Evolutionary conservation across 64 coral and sea anemone species (phyloP).

Genomic region (Acropora tenuis): DNA sequence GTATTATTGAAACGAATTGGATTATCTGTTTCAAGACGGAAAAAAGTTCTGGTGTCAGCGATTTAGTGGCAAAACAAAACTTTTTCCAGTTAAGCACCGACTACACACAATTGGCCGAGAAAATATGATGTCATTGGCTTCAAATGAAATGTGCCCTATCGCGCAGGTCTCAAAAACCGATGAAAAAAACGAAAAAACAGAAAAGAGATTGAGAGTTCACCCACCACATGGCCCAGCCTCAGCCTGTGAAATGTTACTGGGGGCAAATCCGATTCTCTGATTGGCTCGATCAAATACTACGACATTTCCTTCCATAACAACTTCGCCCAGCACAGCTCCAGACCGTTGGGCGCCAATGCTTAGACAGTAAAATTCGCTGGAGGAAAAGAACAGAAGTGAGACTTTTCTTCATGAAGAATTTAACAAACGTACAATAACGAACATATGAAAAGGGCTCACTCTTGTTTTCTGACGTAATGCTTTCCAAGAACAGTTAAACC

Average conservation of each 20-base stretch:
- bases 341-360: conserved; percentile 83
- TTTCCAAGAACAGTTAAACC: conserved; percentile 92
- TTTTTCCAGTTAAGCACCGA: too few species aligned
- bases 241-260: conserved; percentile 84
- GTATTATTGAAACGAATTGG: conserved; percentile 70
- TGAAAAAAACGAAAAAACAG: not conserved
- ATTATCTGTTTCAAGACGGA: conserved; percentile 58
- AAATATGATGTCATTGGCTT: too few species aligned
- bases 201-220: not conserved
- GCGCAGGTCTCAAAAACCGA: not conserved
- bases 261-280: conserved; percentile 93
- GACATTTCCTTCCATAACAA: conserved; percentile 89
- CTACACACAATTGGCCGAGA: too few species aligned
- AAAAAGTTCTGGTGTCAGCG: not conserved
- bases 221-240: conserved; percentile 85
- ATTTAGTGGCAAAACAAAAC: not conserved
- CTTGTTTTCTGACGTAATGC: conserved; percentile 96
- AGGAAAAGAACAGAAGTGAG: not conserved
- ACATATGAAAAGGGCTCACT: conserved; percentile 48
- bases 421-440: not conserved
- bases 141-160: too few species aligned
- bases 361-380: conserved; percentile 84
- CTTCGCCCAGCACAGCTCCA: conserved; percentile 85
- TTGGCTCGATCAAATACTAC: conserved; percentile 96
- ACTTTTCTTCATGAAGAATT: not conserved